Percentiles rank a stretch among this genome's conserved stretches.
Conservation (phyloP, 2,888 invertebrate species). For the Mesochorus sp. region DNA sequence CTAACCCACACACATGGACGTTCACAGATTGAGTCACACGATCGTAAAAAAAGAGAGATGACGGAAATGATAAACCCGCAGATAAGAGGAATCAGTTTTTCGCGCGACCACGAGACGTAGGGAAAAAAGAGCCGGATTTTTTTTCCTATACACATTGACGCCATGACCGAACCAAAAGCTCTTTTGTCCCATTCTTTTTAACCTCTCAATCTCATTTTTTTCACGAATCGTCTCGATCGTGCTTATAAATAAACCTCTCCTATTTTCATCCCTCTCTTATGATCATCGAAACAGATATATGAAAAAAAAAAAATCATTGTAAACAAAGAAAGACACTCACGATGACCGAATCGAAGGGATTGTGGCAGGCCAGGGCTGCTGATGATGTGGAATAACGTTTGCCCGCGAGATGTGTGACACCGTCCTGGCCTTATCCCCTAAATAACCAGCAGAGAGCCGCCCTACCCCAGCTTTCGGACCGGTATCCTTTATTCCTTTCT, state of each 20-base stretch:
- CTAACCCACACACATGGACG: background rate
- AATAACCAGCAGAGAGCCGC: conserved; percentile 26
- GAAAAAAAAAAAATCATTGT: conserved; percentile 12
- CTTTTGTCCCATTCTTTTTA: no score
- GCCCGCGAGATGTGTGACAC: conserved; percentile 53
- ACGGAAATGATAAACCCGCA: background rate
- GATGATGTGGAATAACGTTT: conserved; percentile 66
- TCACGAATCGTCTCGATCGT: no score
- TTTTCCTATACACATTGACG: conserved; percentile 5
- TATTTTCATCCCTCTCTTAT: background rate
- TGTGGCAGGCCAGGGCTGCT: conserved; percentile 81
- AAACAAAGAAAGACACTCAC: conserved; percentile 72
- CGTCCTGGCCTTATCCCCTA: conserved; percentile 39
- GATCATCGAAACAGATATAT: no score
- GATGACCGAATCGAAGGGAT: conserved; percentile 82
- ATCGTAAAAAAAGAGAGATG: conserved; percentile 6
- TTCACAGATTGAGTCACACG: conserved; percentile 1
- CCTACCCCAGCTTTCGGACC: conserved; percentile 46
- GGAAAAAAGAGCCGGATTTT: background rate
- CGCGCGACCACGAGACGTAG: no score
- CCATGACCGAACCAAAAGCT: no score
- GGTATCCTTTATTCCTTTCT: conserved; percentile 14
- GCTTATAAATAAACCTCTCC: no score
- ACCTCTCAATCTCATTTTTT: no score
- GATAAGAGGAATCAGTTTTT: conserved; percentile 1